Conservation (phyloP, 2,888 invertebrate genomes). For the Glaucopsyche alexis region DNA sequence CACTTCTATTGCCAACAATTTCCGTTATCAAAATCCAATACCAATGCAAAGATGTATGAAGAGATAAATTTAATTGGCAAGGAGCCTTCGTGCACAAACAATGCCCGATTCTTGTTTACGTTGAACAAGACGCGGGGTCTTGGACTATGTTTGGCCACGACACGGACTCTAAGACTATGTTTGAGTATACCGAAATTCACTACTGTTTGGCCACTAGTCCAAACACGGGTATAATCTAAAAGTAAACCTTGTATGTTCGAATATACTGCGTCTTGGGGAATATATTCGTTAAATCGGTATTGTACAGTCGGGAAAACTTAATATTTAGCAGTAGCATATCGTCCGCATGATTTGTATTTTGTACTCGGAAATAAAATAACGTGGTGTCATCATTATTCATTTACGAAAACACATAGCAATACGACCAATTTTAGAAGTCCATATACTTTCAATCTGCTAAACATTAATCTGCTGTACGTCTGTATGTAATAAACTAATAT, state of each 20-base stretch:
- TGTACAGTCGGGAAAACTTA: background rate
- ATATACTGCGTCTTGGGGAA: background rate
- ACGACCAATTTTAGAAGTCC: too few species aligned
- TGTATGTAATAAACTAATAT: too few species aligned
- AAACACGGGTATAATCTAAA: background rate
- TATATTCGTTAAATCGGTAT: background rate
- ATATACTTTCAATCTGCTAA: too few species aligned
- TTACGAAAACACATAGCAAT: too few species aligned
- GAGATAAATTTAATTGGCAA: conserved; percentile 11
- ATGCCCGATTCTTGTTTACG: background rate
- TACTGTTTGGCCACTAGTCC: background rate
- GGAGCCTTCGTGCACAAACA: background rate
- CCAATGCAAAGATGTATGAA: conserved; percentile 10
- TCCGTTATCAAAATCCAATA: background rate
- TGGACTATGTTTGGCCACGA: background rate
- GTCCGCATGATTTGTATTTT: background rate
- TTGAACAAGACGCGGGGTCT: background rate
- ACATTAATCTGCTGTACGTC: too few species aligned
- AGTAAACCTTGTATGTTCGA: background rate
- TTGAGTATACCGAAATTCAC: background rate
- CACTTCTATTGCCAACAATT: conserved; percentile 6
- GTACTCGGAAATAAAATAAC: too few species aligned
- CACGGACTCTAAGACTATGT: background rate
- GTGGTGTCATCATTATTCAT: too few species aligned
- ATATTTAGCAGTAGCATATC: background rate